Evolutionary conservation across 2,113 vertebrate genomes (phyloP).

Genomic region (Ailurus styani): DNA sequence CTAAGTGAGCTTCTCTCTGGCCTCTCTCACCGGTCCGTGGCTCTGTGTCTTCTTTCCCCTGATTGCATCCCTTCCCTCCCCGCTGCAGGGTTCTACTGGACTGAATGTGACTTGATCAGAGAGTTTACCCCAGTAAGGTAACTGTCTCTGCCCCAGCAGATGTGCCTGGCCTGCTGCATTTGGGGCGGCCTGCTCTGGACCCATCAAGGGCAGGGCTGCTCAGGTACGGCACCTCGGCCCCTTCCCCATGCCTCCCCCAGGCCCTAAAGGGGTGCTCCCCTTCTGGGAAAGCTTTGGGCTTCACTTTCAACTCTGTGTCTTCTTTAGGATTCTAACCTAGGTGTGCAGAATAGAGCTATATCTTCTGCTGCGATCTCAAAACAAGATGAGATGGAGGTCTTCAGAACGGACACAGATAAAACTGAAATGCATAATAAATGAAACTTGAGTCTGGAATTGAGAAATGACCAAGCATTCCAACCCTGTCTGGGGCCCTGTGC

Average conservation of each 20-base stretch:
- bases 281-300: neutral
- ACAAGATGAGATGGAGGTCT: neutral
- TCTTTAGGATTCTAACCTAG: neutral
- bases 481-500: neutral
- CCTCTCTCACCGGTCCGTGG: neutral
- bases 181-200: neutral
- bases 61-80: neutral
- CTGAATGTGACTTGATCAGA: neutral
- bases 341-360: neutral
- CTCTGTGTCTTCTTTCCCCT: neutral
- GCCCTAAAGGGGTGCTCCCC: neutral
- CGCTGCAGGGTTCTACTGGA: accelerated
- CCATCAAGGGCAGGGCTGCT: neutral
- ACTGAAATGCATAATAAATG: neutral
- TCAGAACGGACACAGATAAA: neutral
- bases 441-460: neutral
- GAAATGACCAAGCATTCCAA: neutral
- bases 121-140: too few relatives aligned
- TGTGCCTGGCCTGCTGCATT: accelerated
- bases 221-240: accelerated
- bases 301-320: neutral
- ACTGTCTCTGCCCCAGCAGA: neutral
- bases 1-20: neutral
- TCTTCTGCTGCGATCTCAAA: neutral
- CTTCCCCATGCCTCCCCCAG: too few relatives aligned